Evolutionary conservation across 2,113 vertebrate genomes (phyloP), one percentile per base, ranked within the genome.

Genomic region (Syngnathoides biaculeatus): DNA sequence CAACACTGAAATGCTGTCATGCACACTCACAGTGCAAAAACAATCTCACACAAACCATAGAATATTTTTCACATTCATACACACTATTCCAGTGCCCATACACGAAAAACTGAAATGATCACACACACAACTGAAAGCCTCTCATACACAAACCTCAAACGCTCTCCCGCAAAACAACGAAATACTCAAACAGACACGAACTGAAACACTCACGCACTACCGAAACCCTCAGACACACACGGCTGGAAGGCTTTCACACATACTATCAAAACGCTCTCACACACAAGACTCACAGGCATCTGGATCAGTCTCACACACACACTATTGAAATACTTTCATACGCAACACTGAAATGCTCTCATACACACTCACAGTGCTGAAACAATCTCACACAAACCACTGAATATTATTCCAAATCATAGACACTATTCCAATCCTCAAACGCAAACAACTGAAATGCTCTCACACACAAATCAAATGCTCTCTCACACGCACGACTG

Each of bases 151-250:
- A 55, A 2, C 13, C 12, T 11, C 10, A 26, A 26, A 55, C 26
- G 14, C 26, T 30, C 55, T 57, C 55, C 9, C 26, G 19, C 0
- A 0, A 4, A 55, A 10, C 52, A 26, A 55, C 6, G 22, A 26
- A 47, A 15, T 15, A 15, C 43, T 15, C 30, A 0, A 17, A 56
- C 13, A 7, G 26, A 55, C 30, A 30, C 70, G 71, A n/a, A 74
- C 86, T 82, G 86, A 89, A 89, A 87, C 81, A 86, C 85, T 75
- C 19, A n/a, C 48, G n/a, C 7, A 20, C 19, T 20, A 17, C 19
- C 17, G 19, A 4, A 50, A 8, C 19, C 4, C 48, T n/a, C 8
- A 50, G 6, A 20, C 8, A 22, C 9, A 10, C 45, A 48, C 20
- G n/a, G 6, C 52, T 26, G 22, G 26, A 55, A 55, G 7, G 2